These are phyloP conservation scores for Leptosomus discolor DNA, from an alignment of 2,113 vertebrate species.

Conservation along the genomic window DNA sequence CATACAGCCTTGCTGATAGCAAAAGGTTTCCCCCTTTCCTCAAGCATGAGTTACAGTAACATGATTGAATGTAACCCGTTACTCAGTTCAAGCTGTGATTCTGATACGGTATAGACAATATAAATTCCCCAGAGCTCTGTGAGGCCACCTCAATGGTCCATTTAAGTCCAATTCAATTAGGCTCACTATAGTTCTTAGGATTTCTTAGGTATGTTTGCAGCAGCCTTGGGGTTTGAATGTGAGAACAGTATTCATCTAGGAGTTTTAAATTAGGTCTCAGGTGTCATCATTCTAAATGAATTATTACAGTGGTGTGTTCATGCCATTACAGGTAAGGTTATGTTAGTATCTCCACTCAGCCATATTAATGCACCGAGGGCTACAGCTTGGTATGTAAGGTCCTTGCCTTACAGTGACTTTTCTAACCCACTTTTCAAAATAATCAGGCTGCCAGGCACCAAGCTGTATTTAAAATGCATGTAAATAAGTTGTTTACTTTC, in stretches of 20 bases:
- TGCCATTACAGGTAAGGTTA: slow-evolving; percentile 78
- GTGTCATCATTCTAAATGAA: slow-evolving; percentile 86
- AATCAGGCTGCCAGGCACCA: background rate
- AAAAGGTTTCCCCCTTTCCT: slow-evolving; percentile 82
- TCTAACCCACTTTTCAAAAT: slow-evolving; percentile 70
- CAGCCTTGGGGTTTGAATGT: slow-evolving; percentile 82
- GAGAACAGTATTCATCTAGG: slow-evolving; percentile 81
- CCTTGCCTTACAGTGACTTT: slow-evolving; percentile 65
- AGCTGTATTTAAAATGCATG: slow-evolving; percentile 9
- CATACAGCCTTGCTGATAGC: slow-evolving; percentile 82
- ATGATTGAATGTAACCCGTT: slow-evolving; percentile 84
- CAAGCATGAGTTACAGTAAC: slow-evolving; percentile 83
- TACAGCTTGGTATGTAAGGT: slow-evolving; percentile 67
- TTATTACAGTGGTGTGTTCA: slow-evolving; percentile 80
- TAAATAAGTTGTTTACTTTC: slow-evolving; percentile 18
- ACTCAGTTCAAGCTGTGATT: slow-evolving; percentile 85
- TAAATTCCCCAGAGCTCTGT: slow-evolving; percentile 78
- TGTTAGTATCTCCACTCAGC: slow-evolving; percentile 76
- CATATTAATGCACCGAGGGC: slow-evolving; percentile 71
- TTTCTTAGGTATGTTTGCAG: slow-evolving; percentile 80
- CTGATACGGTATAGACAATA: slow-evolving; percentile 84
- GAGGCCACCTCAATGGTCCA: slow-evolving; percentile 83
- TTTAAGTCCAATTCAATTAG: slow-evolving; percentile 87
- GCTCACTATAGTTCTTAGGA: slow-evolving; percentile 82
- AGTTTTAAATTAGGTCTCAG: slow-evolving; percentile 86